These are phyloP conservation scores for Egretta garzetta DNA, from an alignment of 2,113 vertebrate species.

Conservation along the genomic window DNA sequence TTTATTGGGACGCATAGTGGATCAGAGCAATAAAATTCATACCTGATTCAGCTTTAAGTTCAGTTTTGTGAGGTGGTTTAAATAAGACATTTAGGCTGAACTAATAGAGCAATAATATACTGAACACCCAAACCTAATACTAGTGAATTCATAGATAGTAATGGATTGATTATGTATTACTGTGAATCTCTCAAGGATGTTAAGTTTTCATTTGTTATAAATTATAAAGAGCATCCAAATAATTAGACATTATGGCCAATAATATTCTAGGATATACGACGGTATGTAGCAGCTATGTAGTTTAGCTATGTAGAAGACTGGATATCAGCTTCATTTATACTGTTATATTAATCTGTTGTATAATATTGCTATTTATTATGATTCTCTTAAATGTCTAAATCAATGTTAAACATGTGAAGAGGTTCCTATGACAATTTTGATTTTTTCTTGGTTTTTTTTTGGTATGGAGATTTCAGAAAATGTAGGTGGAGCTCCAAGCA, in stretches of 20 bases:
- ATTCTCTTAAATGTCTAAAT: neutral
- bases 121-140: neutral
- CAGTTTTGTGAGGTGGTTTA: neutral
- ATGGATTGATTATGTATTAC: neutral
- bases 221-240: neutral
- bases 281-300: neutral
- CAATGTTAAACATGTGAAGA: neutral
- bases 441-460: neutral
- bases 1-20: neutral
- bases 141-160: neutral
- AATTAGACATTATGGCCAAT: neutral
- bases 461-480: neutral
- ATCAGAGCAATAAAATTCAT: neutral
- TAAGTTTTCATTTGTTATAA: neutral
- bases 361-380: neutral
- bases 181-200: neutral
- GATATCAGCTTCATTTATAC: neutral
- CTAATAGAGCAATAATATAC: neutral
- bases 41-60: neutral
- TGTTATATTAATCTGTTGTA: neutral
- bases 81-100: neutral
- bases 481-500: neutral
- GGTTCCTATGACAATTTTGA: fast-evolving
- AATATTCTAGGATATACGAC: neutral
- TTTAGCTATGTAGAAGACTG: neutral